Percentiles rank a stretch among this genome's conserved stretches.
phyloP scores from a whole-genome alignment of 2,797 vertebrate genomes.

The Neosalanx taihuensis region DNA sequence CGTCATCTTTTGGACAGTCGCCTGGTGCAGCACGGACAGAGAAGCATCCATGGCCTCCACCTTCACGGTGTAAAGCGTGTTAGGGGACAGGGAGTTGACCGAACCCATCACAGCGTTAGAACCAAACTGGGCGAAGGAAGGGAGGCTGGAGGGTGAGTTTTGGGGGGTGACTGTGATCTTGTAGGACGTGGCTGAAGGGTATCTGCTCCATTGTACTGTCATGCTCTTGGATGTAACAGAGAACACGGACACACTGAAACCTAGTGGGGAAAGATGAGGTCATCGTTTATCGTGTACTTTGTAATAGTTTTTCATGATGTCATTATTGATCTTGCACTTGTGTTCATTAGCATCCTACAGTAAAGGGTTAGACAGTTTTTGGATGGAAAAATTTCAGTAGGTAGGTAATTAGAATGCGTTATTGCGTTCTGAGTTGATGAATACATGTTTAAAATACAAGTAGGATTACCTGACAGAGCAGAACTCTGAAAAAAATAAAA shows the following conservation, averaged over 20 bases:
- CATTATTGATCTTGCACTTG: background rate
- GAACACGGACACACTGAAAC: slow-evolving; percentile 59
- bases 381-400: background rate
- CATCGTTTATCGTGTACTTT: background rate
- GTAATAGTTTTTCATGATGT: background rate
- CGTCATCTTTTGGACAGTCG: slow-evolving; percentile 51
- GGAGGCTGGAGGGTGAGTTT: slow-evolving; percentile 36
- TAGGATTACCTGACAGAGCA: slow-evolving; percentile 67
- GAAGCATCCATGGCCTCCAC: slow-evolving; percentile 67
- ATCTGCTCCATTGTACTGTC: slow-evolving; percentile 68
- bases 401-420: background rate
- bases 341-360: background rate
- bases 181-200: slow-evolving; percentile 68
- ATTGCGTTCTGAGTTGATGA: background rate
- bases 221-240: slow-evolving; percentile 69
- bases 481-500: slow-evolving; percentile 71
- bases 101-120: slow-evolving; percentile 74
- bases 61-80: slow-evolving; percentile 57
- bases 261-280: slow-evolving; percentile 46
- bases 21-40: slow-evolving; percentile 38
- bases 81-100: slow-evolving; percentile 67
- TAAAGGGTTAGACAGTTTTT: background rate
- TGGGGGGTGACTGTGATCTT: slow-evolving; percentile 61
- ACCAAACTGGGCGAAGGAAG: slow-evolving; percentile 63
- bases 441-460: background rate